phyloP scores from a whole-genome alignment of 2,888 invertebrate species.

The Lathronympha strigana region DNA sequence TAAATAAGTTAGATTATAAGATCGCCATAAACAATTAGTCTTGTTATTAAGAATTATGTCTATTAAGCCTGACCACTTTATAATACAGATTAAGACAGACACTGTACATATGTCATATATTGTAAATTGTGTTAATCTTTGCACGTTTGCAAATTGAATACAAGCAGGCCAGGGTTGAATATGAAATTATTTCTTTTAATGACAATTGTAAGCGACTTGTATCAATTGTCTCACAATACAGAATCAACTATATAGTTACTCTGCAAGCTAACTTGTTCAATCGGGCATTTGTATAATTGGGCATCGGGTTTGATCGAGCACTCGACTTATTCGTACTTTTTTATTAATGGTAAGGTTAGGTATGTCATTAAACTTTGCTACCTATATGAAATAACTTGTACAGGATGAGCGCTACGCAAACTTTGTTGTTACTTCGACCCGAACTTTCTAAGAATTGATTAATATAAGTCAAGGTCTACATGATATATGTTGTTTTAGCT shows the following conservation, averaged over 20 bases:
- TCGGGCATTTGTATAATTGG: too few species aligned
- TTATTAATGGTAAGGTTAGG: slow-evolving; percentile 11
- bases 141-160: not conserved
- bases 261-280: slow-evolving; percentile 5
- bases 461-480: not conserved
- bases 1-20: too few species aligned
- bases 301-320: slow-evolving; percentile 22
- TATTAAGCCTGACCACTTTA: too few species aligned
- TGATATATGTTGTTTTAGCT: too few species aligned
- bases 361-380: slow-evolving; percentile 30
- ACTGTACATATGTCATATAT: too few species aligned
- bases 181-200: not conserved
- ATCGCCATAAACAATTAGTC: too few species aligned
- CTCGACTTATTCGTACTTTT: slow-evolving; percentile 14
- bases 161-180: not conserved
- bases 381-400: slow-evolving; percentile 26
- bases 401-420: slow-evolving; percentile 11
- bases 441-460: slow-evolving; percentile 18
- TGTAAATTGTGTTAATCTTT: too few species aligned
- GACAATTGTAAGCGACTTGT: not conserved
- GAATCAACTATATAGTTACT: not conserved
- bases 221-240: not conserved
- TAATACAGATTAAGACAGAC: too few species aligned
- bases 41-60: too few species aligned
- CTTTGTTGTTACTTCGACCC: slow-evolving; percentile 22